Percentiles rank a stretch among this genome's conserved stretches.
Evolutionary conservation across 2,888 invertebrate species (phyloP).

Genomic region (Troides helena): DNA sequence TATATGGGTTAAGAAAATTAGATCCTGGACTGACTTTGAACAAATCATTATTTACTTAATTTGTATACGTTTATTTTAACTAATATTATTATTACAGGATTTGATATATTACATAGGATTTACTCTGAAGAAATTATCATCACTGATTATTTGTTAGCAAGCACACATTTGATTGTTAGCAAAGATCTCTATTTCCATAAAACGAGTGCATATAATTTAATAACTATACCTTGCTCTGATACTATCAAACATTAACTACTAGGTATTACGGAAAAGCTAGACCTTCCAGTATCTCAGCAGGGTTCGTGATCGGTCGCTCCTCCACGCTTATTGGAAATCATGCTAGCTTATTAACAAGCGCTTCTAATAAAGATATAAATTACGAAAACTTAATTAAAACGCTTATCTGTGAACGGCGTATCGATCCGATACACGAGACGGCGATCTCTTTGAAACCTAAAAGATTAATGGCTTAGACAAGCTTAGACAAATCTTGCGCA

Average conservation of each 20-base stretch:
- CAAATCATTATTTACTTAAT: neutral
- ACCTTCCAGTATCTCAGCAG: conserved; percentile 20
- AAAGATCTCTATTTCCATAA: neutral
- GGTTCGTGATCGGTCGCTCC: conserved; percentile 52
- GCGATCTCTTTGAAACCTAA: conserved; percentile 57
- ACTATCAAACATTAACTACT: conserved; percentile 31
- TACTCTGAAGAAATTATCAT: no score
- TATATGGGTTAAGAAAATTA: neutral
- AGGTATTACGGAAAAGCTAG: conserved; percentile 30
- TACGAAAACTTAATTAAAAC: conserved; percentile 76
- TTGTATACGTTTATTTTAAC: no score
- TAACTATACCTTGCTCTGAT: neutral
- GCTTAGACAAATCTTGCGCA: conserved; percentile 34
- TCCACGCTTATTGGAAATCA: conserved; percentile 63
- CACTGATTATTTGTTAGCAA: no score
- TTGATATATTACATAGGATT: no score
- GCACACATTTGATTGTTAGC: neutral
- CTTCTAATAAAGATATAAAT: conserved; percentile 77
- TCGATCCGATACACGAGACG: conserved; percentile 43
- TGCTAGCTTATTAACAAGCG: conserved; percentile 56
- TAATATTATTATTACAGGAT: no score
- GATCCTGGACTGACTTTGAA: neutral
- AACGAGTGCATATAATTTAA: neutral
- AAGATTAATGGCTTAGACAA: conserved; percentile 61
- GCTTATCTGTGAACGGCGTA: conserved; percentile 57